A percentile compares a stretch with the other conserved stretches of the same genome.
Evolutionary conservation across 2,888 invertebrate species (phyloP).

Genomic region (Drosophila anomalipes): DNA sequence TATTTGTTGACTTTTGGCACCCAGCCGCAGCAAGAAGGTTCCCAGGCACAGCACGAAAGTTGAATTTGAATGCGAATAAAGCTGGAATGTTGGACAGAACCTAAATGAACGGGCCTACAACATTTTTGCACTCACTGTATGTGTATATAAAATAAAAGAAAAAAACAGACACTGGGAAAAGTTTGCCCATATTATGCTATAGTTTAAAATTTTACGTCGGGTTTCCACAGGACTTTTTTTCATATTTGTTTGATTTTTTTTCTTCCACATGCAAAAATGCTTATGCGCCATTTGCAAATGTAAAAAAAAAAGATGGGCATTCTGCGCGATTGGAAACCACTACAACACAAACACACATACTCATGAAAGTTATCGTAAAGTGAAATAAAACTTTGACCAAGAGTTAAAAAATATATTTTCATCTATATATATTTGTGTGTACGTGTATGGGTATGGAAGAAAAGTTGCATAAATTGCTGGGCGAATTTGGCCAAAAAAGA

Average conservation of each 20-base stretch:
- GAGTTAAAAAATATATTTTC: slow-evolving; percentile 46
- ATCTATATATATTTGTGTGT: not conserved
- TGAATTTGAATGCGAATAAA: slow-evolving; percentile 33
- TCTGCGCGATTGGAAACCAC: slow-evolving; percentile 70
- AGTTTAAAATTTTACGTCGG: slow-evolving; percentile 56
- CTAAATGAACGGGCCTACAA: slow-evolving; percentile 51
- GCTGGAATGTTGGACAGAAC: slow-evolving; percentile 6
- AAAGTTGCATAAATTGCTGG: slow-evolving; percentile 68
- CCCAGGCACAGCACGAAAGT: slow-evolving; percentile 23
- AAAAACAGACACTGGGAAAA: slow-evolving; percentile 34
- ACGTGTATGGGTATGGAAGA: slow-evolving; percentile 18
- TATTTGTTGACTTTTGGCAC: slow-evolving; percentile 80
- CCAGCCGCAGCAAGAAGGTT: slow-evolving; percentile 27
- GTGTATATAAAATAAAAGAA: slow-evolving; percentile 6
- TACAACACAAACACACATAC: slow-evolving; percentile 15
- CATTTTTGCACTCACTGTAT: slow-evolving; percentile 18
- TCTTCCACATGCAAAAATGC: slow-evolving; percentile 65
- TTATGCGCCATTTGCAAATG: slow-evolving; percentile 77
- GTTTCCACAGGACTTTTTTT: slow-evolving; percentile 19
- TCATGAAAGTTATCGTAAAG: slow-evolving; percentile 53
- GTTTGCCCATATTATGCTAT: slow-evolving; percentile 60
- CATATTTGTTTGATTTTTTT: slow-evolving; percentile 10
- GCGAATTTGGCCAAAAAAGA: slow-evolving; percentile 21
- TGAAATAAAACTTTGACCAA: slow-evolving; percentile 68
- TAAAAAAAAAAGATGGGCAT: slow-evolving; percentile 65